Evolutionary conservation across 2,797 vertebrate species (phyloP).

Genomic region (Luscinia luscinia): DNA sequence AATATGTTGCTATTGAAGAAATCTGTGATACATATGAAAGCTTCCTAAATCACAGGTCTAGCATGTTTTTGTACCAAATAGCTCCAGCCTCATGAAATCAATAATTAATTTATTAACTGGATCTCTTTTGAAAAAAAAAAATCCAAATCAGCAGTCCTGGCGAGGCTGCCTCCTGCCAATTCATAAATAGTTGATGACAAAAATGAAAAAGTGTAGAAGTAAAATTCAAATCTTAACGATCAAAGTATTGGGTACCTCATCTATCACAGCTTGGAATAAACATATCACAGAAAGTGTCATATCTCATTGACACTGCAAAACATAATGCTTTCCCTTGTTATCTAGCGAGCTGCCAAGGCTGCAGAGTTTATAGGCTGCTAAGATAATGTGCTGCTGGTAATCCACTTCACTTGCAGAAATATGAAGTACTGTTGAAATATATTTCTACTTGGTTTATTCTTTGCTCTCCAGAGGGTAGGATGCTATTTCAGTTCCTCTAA

Average conservation of each 20-base stretch:
- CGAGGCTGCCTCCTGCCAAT: slow-evolving; percentile 19
- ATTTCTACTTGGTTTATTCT: slow-evolving; percentile 68
- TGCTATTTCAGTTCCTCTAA: slow-evolving; percentile 67
- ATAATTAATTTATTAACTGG: slow-evolving; percentile 71
- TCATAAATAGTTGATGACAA: slow-evolving; percentile 48
- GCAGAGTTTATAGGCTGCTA: slow-evolving; percentile 62
- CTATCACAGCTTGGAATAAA: slow-evolving; percentile 56
- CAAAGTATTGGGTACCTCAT: slow-evolving; percentile 52
- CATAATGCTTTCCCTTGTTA: slow-evolving; percentile 58
- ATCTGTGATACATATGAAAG: slow-evolving; percentile 15
- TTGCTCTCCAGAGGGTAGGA: slow-evolving; percentile 37
- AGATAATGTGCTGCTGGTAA: slow-evolving; percentile 59
- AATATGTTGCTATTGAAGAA: slow-evolving; percentile 17
- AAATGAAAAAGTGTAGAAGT: slow-evolving; percentile 47
- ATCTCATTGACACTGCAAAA: slow-evolving; percentile 58
- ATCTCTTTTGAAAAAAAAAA: slow-evolving; percentile 32
- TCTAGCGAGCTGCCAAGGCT: slow-evolving; percentile 52
- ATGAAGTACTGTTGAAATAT: slow-evolving; percentile 65
- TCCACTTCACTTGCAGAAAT: slow-evolving; percentile 64
- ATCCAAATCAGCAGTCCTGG: slow-evolving; percentile 42
- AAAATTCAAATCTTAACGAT: slow-evolving; percentile 44
- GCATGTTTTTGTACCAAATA: slow-evolving; percentile 47
- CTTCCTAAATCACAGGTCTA: slow-evolving; percentile 54
- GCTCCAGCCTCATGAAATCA: slow-evolving; percentile 29
- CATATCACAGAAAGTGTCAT: slow-evolving; percentile 49